Evolutionary conservation across 2,888 invertebrate species (phyloP), one percentile per base, ranked within the genome.

Genomic region (Pardosa pseudoannulata): DNA sequence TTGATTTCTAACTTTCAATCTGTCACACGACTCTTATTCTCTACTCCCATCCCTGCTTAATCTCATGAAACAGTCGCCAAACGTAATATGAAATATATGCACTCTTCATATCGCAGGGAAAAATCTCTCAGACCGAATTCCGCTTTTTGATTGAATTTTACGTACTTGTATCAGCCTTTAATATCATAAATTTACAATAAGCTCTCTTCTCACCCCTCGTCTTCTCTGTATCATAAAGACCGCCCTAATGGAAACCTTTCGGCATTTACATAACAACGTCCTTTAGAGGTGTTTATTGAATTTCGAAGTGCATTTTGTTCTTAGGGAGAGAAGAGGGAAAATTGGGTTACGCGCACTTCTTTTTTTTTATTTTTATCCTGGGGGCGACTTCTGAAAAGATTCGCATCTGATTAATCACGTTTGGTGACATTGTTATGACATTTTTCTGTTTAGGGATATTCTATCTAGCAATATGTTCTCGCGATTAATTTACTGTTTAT

Each of bases 221-320:
- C 56, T 6, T 23, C 23, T 56, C 16, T 11, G 23, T 56, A 23
- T 23, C 56, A 56, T 56, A 56, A 56, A 23, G 16, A 11, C 36
- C 16, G 1, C 16, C 46, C 16, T 46, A 46, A 46, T 46, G 46
- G 11, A 46, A 46, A 16, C 16, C 46, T 46, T 6, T 46, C 9
- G 7, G 50, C 64, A 83, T 85, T 85, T 85, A 68, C 83, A 83
- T 85, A 85, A 73, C 67, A 78, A 41, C 78, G 19, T n/a, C 9
- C 32, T 67, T 50, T 36, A 76, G 56, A 71, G 62, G 50, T 65
- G 41, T 85, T 73, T 79, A 85, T 85, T 85, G 56, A 78, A 85
- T 73, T 82, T 85, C 32, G 39, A 67, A 32, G 5, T 5, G 16
- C 56, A 56, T 56, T 56, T 56, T 56, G 23, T 46, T 46, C 46